These are phyloP conservation scores for Aquatica leii DNA, from an alignment of 2,888 invertebrate genomes.

Conservation along the genomic window DNA sequence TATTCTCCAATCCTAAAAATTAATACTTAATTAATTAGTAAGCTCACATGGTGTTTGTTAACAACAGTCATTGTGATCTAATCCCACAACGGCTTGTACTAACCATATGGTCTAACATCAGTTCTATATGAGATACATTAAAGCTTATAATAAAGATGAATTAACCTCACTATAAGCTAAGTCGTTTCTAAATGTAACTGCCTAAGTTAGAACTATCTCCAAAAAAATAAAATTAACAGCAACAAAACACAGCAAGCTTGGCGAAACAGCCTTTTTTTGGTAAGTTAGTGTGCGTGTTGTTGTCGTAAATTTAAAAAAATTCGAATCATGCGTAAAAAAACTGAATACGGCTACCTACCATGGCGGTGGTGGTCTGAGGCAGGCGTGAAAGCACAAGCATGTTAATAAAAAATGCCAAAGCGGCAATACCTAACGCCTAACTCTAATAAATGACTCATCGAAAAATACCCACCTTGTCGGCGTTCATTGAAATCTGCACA, in stretches of 20 bases:
- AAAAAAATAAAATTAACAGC: no score
- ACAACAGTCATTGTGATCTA: no score
- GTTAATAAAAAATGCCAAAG: constrained; percentile 53
- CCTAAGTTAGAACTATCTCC: no score
- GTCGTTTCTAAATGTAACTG: no score
- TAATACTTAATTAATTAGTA: no score
- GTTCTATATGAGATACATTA: no score
- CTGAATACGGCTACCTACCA: constrained; percentile 59
- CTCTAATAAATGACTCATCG: background rate
- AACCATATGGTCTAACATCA: no score
- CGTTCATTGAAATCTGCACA: constrained; percentile 97
- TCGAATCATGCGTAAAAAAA: constrained; percentile 27
- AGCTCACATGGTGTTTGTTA: no score
- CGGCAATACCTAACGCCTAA: constrained; percentile 39
- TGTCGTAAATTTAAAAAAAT: constrained; percentile 24
- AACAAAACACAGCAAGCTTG: constrained; percentile 32
- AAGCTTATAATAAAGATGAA: no score
- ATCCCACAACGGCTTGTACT: no score
- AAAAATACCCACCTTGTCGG: constrained; percentile 81
- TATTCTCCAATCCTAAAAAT: no score
- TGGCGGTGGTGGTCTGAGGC: constrained; percentile 61
- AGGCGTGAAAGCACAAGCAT: constrained; percentile 62
- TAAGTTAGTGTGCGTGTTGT: constrained; percentile 28
- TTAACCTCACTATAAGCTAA: no score
- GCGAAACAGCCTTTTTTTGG: constrained; percentile 30